phyloP scores from a whole-genome alignment of 1,140 invertebrate genomes.

The Portunus trituberculatus region DNA sequence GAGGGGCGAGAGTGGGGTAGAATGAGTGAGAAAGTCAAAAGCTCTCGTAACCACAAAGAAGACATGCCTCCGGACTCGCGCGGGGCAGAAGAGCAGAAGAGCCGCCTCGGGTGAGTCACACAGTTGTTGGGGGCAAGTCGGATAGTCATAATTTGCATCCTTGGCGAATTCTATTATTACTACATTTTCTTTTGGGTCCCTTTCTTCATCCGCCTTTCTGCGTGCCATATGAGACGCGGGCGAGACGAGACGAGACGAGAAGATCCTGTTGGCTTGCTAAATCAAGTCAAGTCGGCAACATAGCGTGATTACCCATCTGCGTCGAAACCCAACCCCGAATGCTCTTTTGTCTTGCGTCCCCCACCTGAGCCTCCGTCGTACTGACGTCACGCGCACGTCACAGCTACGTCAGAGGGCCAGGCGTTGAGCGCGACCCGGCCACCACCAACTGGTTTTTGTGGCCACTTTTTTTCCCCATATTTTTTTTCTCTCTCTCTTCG shows the following conservation, averaged over 20 bases:
- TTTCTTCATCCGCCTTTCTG: neutral
- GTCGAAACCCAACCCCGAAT: slow-evolving; percentile 56
- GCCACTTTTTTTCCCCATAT: slow-evolving; percentile 46
- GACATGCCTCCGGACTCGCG: neutral
- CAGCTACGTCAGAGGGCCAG: slow-evolving; percentile 65
- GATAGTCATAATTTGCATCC: neutral
- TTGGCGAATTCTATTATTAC: neutral
- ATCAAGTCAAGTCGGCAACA: neutral
- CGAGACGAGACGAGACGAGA: neutral
- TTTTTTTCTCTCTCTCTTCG: neutral
- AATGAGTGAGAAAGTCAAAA: neutral
- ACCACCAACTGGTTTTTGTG: slow-evolving; percentile 50
- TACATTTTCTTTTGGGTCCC: neutral
- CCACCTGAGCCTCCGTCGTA: slow-evolving; percentile 53
- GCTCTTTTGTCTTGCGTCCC: slow-evolving; percentile 61
- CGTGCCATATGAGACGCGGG: neutral
- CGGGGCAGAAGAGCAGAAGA: neutral
- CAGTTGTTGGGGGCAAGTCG: neutral
- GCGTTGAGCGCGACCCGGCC: slow-evolving; percentile 27
- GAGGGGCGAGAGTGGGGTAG: neutral
- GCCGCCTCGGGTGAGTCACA: too few relatives aligned
- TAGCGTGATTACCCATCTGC: slow-evolving; percentile 17
- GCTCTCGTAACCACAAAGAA: slow-evolving; percentile 15
- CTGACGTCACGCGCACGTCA: slow-evolving; percentile 68
- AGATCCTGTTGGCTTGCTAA: neutral